These are phyloP conservation scores for Sminthurinus signatus DNA, from an alignment of 1,140 invertebrate species.

Conservation along the genomic window DNA sequence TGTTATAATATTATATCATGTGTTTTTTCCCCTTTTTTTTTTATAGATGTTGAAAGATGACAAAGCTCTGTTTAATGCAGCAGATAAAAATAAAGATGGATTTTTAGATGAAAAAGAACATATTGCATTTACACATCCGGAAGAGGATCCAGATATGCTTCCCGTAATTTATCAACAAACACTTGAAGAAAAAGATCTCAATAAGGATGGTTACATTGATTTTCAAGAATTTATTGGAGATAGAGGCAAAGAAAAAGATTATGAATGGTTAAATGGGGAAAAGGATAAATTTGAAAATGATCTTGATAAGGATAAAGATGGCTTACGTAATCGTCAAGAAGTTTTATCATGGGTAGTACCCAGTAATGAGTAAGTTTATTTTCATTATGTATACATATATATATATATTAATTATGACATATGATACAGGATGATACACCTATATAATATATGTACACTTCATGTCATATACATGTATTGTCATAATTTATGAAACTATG, in stretches of 20 bases:
- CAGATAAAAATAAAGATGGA: conserved; percentile 79
- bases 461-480: too few species aligned
- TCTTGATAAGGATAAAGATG: conserved; percentile 81
- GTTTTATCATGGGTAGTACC: conserved; percentile 85
- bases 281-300: conserved; percentile 86
- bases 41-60: conserved; percentile 60
- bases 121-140: conserved; percentile 83
- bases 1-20: too few species aligned
- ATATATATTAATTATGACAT: not conserved
- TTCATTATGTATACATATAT: too few species aligned
- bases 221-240: conserved; percentile 77
- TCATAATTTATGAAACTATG: too few species aligned
- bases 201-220: conserved; percentile 73
- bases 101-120: conserved; percentile 72
- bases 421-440: not conserved
- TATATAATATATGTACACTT: too few species aligned
- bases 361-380: conserved; percentile 71
- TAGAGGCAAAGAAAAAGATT: conserved; percentile 63
- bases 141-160: conserved; percentile 86
- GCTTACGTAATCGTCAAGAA: conserved; percentile 69
- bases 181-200: conserved; percentile 73
- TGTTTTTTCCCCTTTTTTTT: conserved; percentile 11
- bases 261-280: conserved; percentile 74
- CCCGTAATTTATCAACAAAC: conserved; percentile 71
- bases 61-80: conserved; percentile 73